Base-by-base conservation (phyloP, 2,888 invertebrate species). In the Drosophila differens region DNA sequence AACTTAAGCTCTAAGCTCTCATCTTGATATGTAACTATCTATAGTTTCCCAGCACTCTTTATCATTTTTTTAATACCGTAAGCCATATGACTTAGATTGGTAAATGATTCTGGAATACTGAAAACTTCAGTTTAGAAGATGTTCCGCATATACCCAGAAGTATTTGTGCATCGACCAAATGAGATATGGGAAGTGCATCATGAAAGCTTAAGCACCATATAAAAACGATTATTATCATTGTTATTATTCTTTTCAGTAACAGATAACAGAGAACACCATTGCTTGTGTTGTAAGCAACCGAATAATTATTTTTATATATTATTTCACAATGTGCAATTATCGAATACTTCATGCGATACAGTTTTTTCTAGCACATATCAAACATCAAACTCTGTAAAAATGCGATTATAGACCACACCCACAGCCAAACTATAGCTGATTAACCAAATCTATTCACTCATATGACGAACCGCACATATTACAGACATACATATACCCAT, bases 321-420 rank as follows among this genome's bases (percentile, higher is more conserved):
- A 25, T 51, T 35, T 52, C 4, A 5, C 16, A 54, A 28, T 39
- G 30, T 14, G 9, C 5, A 9, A 35, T 64, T 35, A 19, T 30
- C 19, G 35, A 35, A 54, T 12, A 25, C 3, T 25, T 54, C 10
- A 54, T 54, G 47, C 19, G n/a, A 6, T 22, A 19, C 19, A 22
- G 12, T 1, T 33, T 39, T n/a, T 37, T 30, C 5, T 16, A n/a
- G 25, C n/a, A n/a, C 37, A 14, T 28, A 30, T 53, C 33, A 47
- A 53, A 39, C 39, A 57, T 52, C 41, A 44, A 41, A 16, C 52
- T 30, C 54, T 19, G 4, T 66, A 55, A 58, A 71, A 69, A 22
- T n/a, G n/a, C 39, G 62, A 70, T 70, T 70, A 62, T 67, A 65
- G 71, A 62, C 58, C 71, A 68, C 76, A 65, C 64, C 67, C 71